Evolutionary conservation across 2,113 vertebrate genomes (phyloP).

Genomic region (Trinectes maculatus): DNA sequence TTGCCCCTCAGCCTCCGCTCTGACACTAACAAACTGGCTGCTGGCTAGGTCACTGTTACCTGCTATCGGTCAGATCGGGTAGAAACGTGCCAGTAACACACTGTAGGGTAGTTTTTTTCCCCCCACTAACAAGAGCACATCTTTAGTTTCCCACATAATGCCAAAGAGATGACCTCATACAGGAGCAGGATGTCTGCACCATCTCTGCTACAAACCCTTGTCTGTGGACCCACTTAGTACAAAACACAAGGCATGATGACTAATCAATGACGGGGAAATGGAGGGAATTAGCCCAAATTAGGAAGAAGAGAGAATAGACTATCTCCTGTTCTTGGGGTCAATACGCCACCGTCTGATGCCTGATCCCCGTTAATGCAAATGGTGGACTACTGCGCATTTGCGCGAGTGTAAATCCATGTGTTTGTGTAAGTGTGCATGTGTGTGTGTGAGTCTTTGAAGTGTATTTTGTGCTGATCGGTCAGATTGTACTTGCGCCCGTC

Average conservation of each 20-base stretch:
- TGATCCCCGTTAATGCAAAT: conserved; percentile 57
- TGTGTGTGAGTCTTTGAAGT: conserved; percentile 42
- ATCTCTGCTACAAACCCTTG: conserved; percentile 25
- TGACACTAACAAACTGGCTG: conserved; percentile 79
- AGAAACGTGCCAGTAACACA: background rate
- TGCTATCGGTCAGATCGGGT: conserved; percentile 22
- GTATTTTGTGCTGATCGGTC: conserved; percentile 59
- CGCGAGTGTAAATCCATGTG: background rate
- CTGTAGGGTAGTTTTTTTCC: conserved; percentile 28
- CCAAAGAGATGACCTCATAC: conserved; percentile 52
- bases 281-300: conserved; percentile 83
- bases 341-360: conserved; percentile 69
- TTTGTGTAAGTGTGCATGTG: conserved; percentile 4
- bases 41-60: conserved; percentile 71
- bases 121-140: background rate
- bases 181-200: conserved; percentile 24
- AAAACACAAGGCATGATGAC: conserved; percentile 73
- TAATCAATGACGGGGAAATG: conserved; percentile 83
- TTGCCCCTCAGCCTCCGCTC: conserved; percentile 75
- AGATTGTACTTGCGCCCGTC: conserved; percentile 41
- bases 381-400: conserved; percentile 28
- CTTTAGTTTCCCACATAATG: conserved; percentile 31
- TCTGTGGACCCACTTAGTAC: conserved; percentile 70
- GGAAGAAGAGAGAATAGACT: conserved; percentile 72
- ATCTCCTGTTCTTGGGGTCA: conserved; percentile 68